These are phyloP conservation scores for Pecten maximus DNA, from an alignment of 2,888 invertebrate species.

Conservation along the genomic window DNA sequence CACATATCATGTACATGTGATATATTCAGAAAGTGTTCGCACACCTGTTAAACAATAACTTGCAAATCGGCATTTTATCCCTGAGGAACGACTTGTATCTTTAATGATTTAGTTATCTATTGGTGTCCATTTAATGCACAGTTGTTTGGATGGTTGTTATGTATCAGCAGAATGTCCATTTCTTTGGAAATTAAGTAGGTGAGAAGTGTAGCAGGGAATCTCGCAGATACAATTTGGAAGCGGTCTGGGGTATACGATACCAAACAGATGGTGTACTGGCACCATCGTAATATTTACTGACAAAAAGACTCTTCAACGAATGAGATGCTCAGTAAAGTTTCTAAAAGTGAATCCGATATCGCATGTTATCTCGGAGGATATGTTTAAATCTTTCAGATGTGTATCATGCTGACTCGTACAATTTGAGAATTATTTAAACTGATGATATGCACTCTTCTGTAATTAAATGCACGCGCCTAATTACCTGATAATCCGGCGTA, in stretches of 20 bases:
- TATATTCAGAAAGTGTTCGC: background rate
- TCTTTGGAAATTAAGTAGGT: background rate
- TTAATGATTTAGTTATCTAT: background rate
- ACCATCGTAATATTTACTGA: background rate
- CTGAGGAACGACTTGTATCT: background rate
- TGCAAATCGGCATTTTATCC: background rate
- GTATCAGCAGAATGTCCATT: background rate
- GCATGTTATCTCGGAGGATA: background rate
- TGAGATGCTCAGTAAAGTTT: background rate
- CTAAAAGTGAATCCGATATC: background rate
- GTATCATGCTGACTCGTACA: background rate
- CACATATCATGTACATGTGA: background rate
- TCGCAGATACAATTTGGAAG: background rate
- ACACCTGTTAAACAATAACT: background rate
- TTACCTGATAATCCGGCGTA: too few species aligned
- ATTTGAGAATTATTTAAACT: background rate
- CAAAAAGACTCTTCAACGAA: background rate
- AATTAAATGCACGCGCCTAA: too few species aligned
- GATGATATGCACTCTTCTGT: background rate
- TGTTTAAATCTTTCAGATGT: background rate
- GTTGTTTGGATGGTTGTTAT: background rate
- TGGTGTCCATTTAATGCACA: background rate
- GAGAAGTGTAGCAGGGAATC: background rate
- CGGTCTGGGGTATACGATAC: background rate
- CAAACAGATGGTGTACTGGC: background rate